Evolutionary conservation across 2,113 vertebrate species (phyloP), one percentile per base, ranked within the genome.

Genomic region (Oreochromis niloticus): DNA sequence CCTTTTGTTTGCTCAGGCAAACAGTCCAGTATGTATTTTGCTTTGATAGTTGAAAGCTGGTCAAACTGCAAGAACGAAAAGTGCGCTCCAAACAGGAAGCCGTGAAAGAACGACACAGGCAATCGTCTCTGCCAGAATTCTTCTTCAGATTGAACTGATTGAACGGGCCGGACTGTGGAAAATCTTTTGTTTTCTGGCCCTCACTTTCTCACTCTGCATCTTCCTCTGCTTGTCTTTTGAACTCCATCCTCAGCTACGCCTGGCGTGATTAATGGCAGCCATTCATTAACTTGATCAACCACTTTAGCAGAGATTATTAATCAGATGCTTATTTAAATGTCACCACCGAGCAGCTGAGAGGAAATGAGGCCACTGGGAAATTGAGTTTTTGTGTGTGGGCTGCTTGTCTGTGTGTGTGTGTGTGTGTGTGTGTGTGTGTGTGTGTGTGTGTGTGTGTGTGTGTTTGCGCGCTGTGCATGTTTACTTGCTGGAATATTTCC

Each of bases 271-370:
- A 95, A 96, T 96, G 92, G 84, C 92, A 93, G 88, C 91, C 87
- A 95, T 96, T 96, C 89, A 96, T 96, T 96, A 94, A 93, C 91
- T 95, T 93, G 91, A 96, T 97, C 94, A 95, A 95, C 92, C 93
- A 94, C 91, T 95, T 95, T 95, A 94, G 88, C 82, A 55, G 87
- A 94, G 92, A 95, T 94, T 96, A 94, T 96, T 95, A 95, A 96
- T 97, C 94, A 95, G 94, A 90, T 93, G 90, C 92, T 95, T 96
- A 93, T 96, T 96, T 96, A 96, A 96, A 95, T 93, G 91, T 95
- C 94, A 95, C 80, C 9, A 52, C 82, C 30, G 78, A 94, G 89
- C 83, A 89, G 78, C 80, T 48, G 90, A 91, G 90, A 87, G 81
- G 88, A 93, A 95, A 95, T 83, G 89, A 94, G 91, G 88, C 94